Base-by-base conservation (phyloP, 2,113 vertebrate genomes). In the Pseudorasbora parva region DNA sequence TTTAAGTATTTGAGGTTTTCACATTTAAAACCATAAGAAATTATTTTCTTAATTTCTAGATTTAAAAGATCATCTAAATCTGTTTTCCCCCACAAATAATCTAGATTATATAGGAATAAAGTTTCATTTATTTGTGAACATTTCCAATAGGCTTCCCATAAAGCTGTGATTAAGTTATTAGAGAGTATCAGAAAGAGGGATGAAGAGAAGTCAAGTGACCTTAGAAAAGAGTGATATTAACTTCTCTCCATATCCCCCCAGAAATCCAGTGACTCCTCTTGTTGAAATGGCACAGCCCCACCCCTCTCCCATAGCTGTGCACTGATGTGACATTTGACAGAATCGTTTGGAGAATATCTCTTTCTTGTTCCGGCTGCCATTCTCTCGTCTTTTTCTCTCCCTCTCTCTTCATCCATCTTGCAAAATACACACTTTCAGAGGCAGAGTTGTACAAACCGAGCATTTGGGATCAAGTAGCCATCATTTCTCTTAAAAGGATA, bases 381-480 rank as follows among this genome's bases (percentile, higher is more conserved):
- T 81, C 57, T 84, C 76, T 66, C 54, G 9, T 51, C 66, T 84
- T 62, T 72, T 69, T 59, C 49, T 59, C 60, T 69, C 33, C 54
- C 56, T 47, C 60, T 64, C 82, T 68, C 69, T 78, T 82, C 81
- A 82, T 84, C 33, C 56, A 69, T 84, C 77, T 41, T 81, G 47
- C 51, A 74, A 9, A 72, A 96, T 96, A 95, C 93, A 94, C 94
- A 95, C 96, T 97, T 97, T 98, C 97, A 97, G 93, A 95, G 94
- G 94, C 97, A 97, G 97, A 96, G 96, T 96, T 97, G 95, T 96
- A 97, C 94, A 93, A 94, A 82, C 94, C 93, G 93, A 83, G 90
- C 95, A 95, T 96, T 97, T 94, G 95, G 92, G 94, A 95, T 96
- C 93, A 96, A 95, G 95, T 94, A 95, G 94, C 95, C 95, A 93